phyloP scores from a whole-genome alignment of 1,140 invertebrate genomes.

The Eupeodes corollae region DNA sequence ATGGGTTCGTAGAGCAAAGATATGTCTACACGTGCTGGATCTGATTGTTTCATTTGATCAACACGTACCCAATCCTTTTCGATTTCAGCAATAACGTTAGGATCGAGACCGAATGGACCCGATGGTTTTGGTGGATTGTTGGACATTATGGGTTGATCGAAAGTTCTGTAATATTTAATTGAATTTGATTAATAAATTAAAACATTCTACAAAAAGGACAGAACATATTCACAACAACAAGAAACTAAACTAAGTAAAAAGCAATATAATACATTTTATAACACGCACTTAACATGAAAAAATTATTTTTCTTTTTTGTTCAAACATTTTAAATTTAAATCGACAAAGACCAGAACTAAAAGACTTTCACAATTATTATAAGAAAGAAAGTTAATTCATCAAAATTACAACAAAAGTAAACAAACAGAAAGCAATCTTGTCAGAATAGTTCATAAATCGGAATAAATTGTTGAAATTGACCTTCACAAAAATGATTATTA shows the following conservation, averaged over 20 bases:
- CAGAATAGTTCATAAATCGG: too few species aligned
- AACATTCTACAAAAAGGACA: not conserved
- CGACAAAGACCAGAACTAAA: not conserved
- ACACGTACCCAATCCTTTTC: slow-evolving; percentile 39
- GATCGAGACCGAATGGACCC: slow-evolving; percentile 60
- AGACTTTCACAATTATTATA: not conserved
- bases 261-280: too few species aligned
- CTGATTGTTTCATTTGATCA: slow-evolving; percentile 33
- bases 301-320: too few species aligned
- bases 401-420: not conserved
- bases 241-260: too few species aligned
- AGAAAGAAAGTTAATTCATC: not conserved
- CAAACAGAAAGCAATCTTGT: not conserved
- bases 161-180: slow-evolving; percentile 16
- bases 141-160: slow-evolving; percentile 26
- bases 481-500: too few species aligned
- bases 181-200: not conserved
- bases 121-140: slow-evolving; percentile 33
- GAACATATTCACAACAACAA: too few species aligned
- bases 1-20: slow-evolving; percentile 44
- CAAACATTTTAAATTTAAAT: too few species aligned
- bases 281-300: too few species aligned
- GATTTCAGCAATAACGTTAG: slow-evolving; percentile 50
- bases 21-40: slow-evolving; percentile 39
- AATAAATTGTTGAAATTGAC: too few species aligned